phyloP scores from a whole-genome alignment of 1,140 invertebrate genomes.

The silkworm (Bombyx mori) region ASM3026992v2 NC_085129.1:17678501-17679000 shows the following conservation, averaged over 20 bases:
- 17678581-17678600: conserved; percentile 10
- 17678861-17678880: too few species aligned
- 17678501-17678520: too few species aligned
- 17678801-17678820: conserved; percentile 24
- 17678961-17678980: neutral
- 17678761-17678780: conserved; percentile 52
- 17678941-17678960: neutral
- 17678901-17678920: conserved; percentile 17
- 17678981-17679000: too few species aligned
- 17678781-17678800: conserved; percentile 50
- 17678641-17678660: conserved; percentile 32
- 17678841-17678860: conserved; percentile 15
- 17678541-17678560: too few species aligned
- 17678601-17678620: conserved; percentile 42
- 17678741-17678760: conserved; percentile 72
- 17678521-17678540: too few species aligned
- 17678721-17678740: conserved; percentile 73
- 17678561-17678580: too few species aligned
- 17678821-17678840: conserved; percentile 15
- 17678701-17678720: conserved; percentile 54
- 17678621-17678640: conserved; percentile 43
- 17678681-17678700: conserved; percentile 59
- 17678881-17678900: too few species aligned
- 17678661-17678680: conserved; percentile 25
- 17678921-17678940: conserved; percentile 13